Evolutionary conservation across 2,888 invertebrate genomes (phyloP).

Genomic region (Erannis defoliaria): DNA sequence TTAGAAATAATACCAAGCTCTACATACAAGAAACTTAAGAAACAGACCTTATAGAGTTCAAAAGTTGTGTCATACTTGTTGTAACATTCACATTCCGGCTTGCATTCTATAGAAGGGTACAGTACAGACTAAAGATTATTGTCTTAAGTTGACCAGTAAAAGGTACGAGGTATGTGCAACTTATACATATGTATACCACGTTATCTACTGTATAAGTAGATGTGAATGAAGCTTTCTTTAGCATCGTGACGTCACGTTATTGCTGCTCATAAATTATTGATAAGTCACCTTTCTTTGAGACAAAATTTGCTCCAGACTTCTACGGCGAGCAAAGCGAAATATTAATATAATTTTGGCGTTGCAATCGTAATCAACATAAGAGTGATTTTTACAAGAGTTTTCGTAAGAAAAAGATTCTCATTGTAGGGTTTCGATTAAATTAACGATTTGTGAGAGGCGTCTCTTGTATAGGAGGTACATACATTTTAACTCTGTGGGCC

Average conservation of each 20-base stretch:
- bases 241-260: slow-evolving; percentile 5
- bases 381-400: neutral
- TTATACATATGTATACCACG: neutral
- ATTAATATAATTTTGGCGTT: neutral
- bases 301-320: neutral
- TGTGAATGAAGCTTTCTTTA: slow-evolving; percentile 11
- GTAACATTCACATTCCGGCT: slow-evolving; percentile 11
- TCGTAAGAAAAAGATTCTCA: too few species aligned
- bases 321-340: neutral
- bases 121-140: neutral
- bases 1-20: slow-evolving; percentile 66
- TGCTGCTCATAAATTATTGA: slow-evolving; percentile 1
- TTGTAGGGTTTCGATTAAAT: too few species aligned
- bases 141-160: neutral
- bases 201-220: neutral
- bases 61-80: slow-evolving; percentile 1
- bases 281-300: neutral
- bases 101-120: neutral
- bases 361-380: neutral
- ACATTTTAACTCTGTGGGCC: too few species aligned
- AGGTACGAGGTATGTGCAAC: neutral
- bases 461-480: too few species aligned
- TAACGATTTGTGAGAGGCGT: too few species aligned
- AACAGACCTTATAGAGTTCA: slow-evolving; percentile 15
- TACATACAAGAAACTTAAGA: slow-evolving; percentile 39